A percentile compares a stretch with the other conserved stretches of the same genome.
phyloP scores from a whole-genome alignment of 2,113 vertebrate species.

The Rhabdornis inornatus region DNA sequence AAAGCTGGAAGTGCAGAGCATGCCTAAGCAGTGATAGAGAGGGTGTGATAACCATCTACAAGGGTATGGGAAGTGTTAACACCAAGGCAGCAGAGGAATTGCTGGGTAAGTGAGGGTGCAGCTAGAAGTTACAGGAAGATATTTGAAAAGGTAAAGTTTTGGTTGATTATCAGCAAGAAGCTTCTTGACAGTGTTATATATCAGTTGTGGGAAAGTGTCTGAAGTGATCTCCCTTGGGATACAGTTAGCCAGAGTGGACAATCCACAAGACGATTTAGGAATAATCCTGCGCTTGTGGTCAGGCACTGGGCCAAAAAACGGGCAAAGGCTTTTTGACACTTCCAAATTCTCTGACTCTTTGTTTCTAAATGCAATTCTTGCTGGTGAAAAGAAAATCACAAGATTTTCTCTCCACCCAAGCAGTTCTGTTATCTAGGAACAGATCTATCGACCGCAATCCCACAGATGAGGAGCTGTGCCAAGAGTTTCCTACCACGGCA shows the following conservation, averaged over 20 bases:
- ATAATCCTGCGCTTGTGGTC: background rate
- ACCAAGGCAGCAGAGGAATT: background rate
- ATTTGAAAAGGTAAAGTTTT: slow-evolving; percentile 5
- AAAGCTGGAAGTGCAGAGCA: background rate
- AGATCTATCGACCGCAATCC: background rate
- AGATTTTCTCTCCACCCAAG: background rate
- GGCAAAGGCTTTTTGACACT: background rate
- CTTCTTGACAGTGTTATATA: background rate
- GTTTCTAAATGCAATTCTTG: background rate
- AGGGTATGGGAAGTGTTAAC: slow-evolving; percentile 14
- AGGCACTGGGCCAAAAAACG: background rate
- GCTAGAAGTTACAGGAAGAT: slow-evolving; percentile 5
- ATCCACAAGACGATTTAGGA: background rate
- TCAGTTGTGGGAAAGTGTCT: background rate
- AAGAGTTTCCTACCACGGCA: background rate
- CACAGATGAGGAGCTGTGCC: background rate
- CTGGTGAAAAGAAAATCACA: background rate
- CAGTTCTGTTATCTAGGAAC: background rate
- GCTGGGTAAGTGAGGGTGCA: background rate
- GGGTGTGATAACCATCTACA: slow-evolving; percentile 48
- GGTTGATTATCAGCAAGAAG: background rate
- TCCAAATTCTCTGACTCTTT: background rate
- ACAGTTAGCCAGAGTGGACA: background rate
- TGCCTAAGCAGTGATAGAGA: slow-evolving; percentile 1
- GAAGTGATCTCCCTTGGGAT: background rate